Evolutionary conservation across 2,888 invertebrate species (phyloP).

Genomic region (Trachelus tabidus): DNA sequence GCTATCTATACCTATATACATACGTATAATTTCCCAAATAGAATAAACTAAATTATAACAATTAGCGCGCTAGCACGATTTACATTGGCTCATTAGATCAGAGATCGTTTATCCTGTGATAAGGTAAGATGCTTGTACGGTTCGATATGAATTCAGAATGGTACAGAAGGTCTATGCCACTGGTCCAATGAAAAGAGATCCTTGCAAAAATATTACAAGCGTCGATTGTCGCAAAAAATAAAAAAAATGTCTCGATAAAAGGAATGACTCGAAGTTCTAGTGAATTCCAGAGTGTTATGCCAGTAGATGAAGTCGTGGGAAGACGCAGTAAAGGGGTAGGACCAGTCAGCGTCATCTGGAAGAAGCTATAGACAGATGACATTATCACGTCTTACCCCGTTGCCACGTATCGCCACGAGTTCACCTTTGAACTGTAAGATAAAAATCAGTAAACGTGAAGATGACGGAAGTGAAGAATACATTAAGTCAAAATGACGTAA

Average conservation of each 20-base stretch:
- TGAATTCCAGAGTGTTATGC: not conserved
- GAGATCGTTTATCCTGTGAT: no score
- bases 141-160: not conserved
- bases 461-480: not conserved
- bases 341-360: no score
- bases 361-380: no score
- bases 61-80: not conserved
- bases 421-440: not conserved
- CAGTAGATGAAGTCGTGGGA: not conserved
- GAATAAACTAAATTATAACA: not conserved
- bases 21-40: not conserved
- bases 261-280: not conserved
- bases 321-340: no score
- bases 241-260: not conserved
- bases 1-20: conserved; percentile 15
- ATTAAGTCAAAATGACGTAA: not conserved
- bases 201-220: no score
- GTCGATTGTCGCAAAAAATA: not conserved
- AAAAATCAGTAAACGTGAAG: not conserved
- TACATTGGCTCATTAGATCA: no score
- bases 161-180: not conserved
- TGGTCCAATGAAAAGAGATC: no score
- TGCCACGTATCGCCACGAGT: no score
- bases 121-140: not conserved
- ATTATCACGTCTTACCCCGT: no score